These are phyloP conservation scores for Euura saliciscinereae DNA, from an alignment of 1,140 invertebrate genomes.

Conservation along the genomic window DNA sequence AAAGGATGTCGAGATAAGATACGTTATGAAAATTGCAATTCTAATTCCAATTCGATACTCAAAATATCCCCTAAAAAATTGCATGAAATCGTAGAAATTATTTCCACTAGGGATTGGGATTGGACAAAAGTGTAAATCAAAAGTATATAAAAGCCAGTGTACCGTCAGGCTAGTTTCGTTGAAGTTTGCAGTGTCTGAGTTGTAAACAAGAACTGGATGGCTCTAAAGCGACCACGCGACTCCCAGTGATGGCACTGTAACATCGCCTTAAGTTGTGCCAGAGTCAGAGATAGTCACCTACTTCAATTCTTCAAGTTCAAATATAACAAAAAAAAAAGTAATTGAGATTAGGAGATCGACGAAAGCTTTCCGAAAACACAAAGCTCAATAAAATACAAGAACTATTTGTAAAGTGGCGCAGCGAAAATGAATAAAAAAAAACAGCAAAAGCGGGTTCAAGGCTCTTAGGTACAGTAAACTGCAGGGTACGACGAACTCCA, in stretches of 20 bases:
- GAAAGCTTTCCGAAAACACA: too few relatives aligned
- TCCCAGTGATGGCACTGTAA: background rate
- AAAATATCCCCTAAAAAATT: too few relatives aligned
- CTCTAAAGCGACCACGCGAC: slow-evolving; percentile 2
- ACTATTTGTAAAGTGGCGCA: too few relatives aligned
- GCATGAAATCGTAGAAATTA: too few relatives aligned
- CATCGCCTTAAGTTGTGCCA: background rate
- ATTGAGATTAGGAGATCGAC: too few relatives aligned
- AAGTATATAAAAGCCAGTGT: background rate
- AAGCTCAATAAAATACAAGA: too few relatives aligned
- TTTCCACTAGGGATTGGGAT: too few relatives aligned
- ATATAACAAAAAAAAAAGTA: too few relatives aligned
- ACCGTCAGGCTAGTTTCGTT: background rate
- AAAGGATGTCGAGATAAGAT: too few relatives aligned
- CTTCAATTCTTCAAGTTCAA: background rate
- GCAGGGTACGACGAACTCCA: slow-evolving; percentile 18
- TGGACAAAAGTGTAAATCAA: background rate
- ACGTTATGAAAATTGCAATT: too few relatives aligned
- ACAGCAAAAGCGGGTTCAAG: slow-evolving; percentile 25
- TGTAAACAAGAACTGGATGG: slow-evolving; percentile 3
- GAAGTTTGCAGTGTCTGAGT: background rate
- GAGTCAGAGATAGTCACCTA: background rate
- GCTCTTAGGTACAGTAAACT: slow-evolving; percentile 56
- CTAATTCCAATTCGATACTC: too few relatives aligned
- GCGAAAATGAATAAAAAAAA: too few relatives aligned